Evolutionary conservation across 1,140 invertebrate species (phyloP), one percentile per base, ranked within the genome.

Genomic region (Drosophila pectinifera): DNA sequence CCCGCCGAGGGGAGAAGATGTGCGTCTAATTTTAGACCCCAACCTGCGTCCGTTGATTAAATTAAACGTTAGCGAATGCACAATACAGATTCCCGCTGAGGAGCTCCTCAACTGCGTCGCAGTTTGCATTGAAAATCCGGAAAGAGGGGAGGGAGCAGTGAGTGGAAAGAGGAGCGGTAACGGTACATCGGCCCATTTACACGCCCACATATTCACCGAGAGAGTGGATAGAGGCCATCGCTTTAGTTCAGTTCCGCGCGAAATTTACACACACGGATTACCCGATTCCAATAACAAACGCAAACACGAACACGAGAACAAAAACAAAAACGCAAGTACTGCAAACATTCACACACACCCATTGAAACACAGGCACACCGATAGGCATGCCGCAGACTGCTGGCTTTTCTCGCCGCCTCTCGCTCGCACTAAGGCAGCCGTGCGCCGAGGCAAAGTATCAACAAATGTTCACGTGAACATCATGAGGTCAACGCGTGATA

Each of bases 401-500:
- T 73, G 59, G 67, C 65, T 41, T 78, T 56, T 57, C 20, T 22
- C 43, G 41, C 26, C 45, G 5, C 54, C 39, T 54, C 36, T 45
- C 42, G 22, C 64, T 45, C 67, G n/a, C 65, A 38, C 42, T 26
- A 22, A 62, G 34, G 20, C 55, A 46, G 16, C 22, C 13, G 34
- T 43, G 22, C 18, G 69, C 36, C 45, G 45, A 59, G 61, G 45
- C 74, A 78, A 42, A 79, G 76, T 88, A 88, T 88, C 85, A 88
- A 89, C 84, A 89, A 88, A 77, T 89, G 84, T 88, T 89, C 84
- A 88, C 84, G 84, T 89, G 84, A 88, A 89, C 80, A 92, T 68
- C 91, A 92, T 92, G 91, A 92, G 91, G 91, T 92, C 91, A 91
- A 91, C 75, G 91, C 91, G 91, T 92, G 91, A 86, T 85, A 90